Conservation (phyloP, 2,113 vertebrate species). For the Thunnus maccoyii region DNA sequence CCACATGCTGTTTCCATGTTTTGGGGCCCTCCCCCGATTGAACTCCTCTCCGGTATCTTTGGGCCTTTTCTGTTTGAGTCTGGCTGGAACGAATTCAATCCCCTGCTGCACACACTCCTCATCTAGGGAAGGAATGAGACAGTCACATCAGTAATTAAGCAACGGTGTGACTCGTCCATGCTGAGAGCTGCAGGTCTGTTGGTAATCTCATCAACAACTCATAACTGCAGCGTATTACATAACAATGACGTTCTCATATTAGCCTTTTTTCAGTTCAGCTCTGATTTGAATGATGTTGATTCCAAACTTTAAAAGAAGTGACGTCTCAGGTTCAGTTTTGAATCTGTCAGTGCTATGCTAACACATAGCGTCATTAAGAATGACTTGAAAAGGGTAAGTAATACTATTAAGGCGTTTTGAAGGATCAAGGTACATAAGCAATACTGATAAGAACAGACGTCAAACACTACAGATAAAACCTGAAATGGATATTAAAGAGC, state of each 20-base stretch:
- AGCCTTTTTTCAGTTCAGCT: too few species aligned
- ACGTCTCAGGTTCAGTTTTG: background rate
- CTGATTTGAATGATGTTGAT: background rate
- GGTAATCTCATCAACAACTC: background rate
- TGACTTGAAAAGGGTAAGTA: background rate
- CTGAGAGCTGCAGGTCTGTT: too few species aligned
- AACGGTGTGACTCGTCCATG: background rate
- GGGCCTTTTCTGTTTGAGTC: conserved; percentile 78
- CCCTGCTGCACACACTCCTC: conserved; percentile 89
- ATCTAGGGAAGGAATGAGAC: conserved; percentile 79
- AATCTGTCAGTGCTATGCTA: background rate
- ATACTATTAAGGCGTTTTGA: background rate
- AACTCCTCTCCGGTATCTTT: conserved; percentile 27
- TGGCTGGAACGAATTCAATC: conserved; percentile 86
- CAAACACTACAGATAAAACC: background rate
- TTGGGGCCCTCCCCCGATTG: conserved; percentile 21
- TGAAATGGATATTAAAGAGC: background rate
- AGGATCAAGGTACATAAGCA: background rate
- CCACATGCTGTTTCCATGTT: conserved; percentile 80
- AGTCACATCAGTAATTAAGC: background rate
- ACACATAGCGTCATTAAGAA: background rate
- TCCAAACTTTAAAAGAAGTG: background rate
- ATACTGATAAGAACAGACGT: background rate
- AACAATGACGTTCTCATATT: too few species aligned
- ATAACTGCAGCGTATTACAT: too few species aligned